Conservation (phyloP, 2,888 invertebrate species). For the Muscina levida region DNA sequence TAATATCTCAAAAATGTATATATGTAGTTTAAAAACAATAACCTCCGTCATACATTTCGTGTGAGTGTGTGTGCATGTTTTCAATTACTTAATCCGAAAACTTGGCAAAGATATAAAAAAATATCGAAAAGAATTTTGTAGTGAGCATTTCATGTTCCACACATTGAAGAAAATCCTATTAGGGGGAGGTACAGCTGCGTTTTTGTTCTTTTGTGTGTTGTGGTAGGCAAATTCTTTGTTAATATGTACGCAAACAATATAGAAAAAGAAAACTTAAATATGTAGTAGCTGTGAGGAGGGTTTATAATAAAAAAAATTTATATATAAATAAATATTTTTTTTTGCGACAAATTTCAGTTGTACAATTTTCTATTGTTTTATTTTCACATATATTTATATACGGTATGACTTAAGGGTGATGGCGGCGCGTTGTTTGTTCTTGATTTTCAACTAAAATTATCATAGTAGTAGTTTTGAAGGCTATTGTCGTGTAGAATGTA, state of each 20-base stretch:
- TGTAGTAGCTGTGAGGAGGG: neutral
- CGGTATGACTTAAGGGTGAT: neutral
- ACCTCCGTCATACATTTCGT: neutral
- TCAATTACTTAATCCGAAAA: slow-evolving; percentile 62
- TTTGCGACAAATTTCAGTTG: slow-evolving; percentile 34
- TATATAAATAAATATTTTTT: slow-evolving; percentile 21
- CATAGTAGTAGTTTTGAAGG: slow-evolving; percentile 68
- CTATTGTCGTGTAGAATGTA: slow-evolving; percentile 68
- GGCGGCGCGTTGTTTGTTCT: slow-evolving; percentile 13
- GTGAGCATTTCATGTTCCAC: slow-evolving; percentile 21
- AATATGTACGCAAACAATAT: slow-evolving; percentile 50
- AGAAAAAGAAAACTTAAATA: too few species aligned
- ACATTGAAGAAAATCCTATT: slow-evolving; percentile 28
- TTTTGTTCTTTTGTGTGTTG: too few species aligned
- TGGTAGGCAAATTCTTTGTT: slow-evolving; percentile 1
- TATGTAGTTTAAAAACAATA: slow-evolving; percentile 12
- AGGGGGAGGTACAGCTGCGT: slow-evolving; percentile 40
- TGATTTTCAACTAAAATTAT: slow-evolving; percentile 39
- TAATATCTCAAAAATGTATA: slow-evolving; percentile 45
- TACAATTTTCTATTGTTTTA: neutral
- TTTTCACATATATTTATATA: too few species aligned
- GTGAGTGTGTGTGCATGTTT: slow-evolving; percentile 32
- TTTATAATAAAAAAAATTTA: slow-evolving; percentile 42
- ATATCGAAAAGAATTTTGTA: slow-evolving; percentile 20
- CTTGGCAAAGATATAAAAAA: slow-evolving; percentile 52